Percentiles rank a stretch among this genome's conserved stretches.
These are phyloP conservation scores for Crenuchus spilurus DNA, from an alignment of 2,797 vertebrate genomes.

Conservation along the genomic window DNA sequence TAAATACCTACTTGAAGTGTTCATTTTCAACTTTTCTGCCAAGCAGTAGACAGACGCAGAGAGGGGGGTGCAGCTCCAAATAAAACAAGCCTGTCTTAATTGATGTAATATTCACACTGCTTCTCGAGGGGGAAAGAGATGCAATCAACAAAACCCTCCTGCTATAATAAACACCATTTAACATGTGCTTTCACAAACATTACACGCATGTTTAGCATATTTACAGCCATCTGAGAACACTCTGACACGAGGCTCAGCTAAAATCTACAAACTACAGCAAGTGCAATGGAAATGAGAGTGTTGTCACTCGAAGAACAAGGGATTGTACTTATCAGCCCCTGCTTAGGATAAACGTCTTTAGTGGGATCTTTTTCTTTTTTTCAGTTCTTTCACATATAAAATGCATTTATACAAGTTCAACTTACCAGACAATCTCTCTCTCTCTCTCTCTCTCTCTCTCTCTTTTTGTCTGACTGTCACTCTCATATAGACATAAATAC, in stretches of 20 bases:
- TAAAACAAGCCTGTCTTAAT: slow-evolving; percentile 62
- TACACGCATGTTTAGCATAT: not conserved
- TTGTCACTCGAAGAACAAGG: not conserved
- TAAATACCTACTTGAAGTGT: slow-evolving; percentile 68
- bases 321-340: no score
- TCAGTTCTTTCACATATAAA: no score
- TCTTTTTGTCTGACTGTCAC: no score
- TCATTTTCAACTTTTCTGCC: slow-evolving; percentile 59
- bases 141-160: slow-evolving; percentile 12
- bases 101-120: slow-evolving; percentile 60
- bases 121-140: not conserved
- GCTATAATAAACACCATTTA: not conserved
- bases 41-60: slow-evolving; percentile 43
- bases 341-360: no score
- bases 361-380: no score
- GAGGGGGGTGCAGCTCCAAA: slow-evolving; percentile 45
- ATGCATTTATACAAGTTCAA: no score
- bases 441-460: no score
- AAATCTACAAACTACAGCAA: not conserved
- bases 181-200: slow-evolving; percentile 1
- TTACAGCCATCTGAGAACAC: not conserved
- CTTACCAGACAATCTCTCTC: no score
- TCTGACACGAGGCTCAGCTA: not conserved
- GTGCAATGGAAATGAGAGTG: not conserved
- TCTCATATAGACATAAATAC: no score